Evolutionary conservation across 2,888 invertebrate species (phyloP), one percentile per base, ranked within the genome.

Genomic region (Bugula neritina): DNA sequence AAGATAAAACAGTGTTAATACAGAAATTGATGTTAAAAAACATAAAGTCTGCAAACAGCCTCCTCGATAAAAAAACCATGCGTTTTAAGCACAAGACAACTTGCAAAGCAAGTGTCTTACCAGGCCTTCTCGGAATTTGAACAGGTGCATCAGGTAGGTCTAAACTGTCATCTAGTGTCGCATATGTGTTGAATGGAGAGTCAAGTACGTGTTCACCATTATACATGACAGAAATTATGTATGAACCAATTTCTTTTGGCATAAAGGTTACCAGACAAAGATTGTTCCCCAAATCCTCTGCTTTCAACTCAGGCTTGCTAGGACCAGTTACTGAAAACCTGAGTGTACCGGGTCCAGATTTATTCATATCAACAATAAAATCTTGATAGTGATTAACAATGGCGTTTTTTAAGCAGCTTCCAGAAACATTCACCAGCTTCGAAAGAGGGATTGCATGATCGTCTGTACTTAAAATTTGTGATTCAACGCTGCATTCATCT

Each of bases 161-260:
- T n/a, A n/a, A n/a, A n/a, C n/a, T n/a, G n/a, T n/a, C n/a, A n/a
- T n/a, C n/a, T n/a, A 25, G 25, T 57, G 23, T 57, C 25, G 23
- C 57, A 57, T 57, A n/a, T 5, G n/a, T 57, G n/a, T 5, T 57
- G 88, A 91, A 97, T 73, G 97, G 97, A 78, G 94, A 94, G 78
- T 96, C 97, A 79, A 96, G 95, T 87, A 97, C 92, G 86, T 97
- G 93, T 73, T 96, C 94, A 76, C 97, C 96, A 71, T 97, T 97
- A 94, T 95, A 97, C 86, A 94, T 95, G 78, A 96, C 91, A 81
- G 95, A 90, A 80, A 97, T 89, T 82, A 95, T 91, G 87, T 97
- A 95, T 72, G 95, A 93, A 78, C 97, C 97, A 81, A 92, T 89
- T 82, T 96, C 96, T 81, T 92, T 90, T n/a, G 57, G 57, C n/a